A percentile compares a stretch with the other conserved stretches of the same genome.
phyloP scores from a whole-genome alignment of 2,888 invertebrate species.

The Onchidella celtica region DNA sequence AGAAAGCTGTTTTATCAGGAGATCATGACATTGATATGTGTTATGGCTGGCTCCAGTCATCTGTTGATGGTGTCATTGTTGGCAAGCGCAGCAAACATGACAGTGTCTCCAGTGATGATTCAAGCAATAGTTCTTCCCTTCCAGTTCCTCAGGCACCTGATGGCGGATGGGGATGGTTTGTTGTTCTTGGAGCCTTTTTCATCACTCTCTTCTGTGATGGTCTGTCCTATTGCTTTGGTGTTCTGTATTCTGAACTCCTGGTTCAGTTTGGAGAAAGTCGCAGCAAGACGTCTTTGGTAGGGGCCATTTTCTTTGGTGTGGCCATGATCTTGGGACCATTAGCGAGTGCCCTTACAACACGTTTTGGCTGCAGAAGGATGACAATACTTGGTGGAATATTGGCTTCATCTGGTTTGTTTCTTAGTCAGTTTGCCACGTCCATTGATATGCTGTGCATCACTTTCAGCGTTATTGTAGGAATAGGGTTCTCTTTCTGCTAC shows the following conservation, averaged over 20 bases:
- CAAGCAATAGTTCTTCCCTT: constrained; percentile 47
- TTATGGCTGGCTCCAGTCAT: constrained; percentile 30
- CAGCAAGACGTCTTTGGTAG: constrained; percentile 94
- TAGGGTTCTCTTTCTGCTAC: constrained; percentile 78
- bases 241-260: constrained; percentile 91
- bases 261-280: constrained; percentile 91
- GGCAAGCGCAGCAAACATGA: constrained; percentile 40
- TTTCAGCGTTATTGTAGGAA: constrained; percentile 78
- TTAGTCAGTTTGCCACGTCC: constrained; percentile 72
- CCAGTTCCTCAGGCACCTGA: constrained; percentile 84
- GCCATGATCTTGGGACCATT: constrained; percentile 84
- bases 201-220: constrained; percentile 95
- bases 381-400: constrained; percentile 77
- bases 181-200: constrained; percentile 93
- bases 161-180: constrained; percentile 96
- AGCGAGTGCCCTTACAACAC: constrained; percentile 76
- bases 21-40: constrained; percentile 44
- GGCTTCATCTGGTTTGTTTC: constrained; percentile 73
- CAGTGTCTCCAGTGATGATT: constrained; percentile 26
- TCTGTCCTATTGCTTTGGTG: constrained; percentile 94
- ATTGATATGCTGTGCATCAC: constrained; percentile 76
- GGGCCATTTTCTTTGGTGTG: constrained; percentile 94
- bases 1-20: too few species aligned
- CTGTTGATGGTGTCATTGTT: background rate
- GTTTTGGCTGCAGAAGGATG: constrained; percentile 77